Evolutionary conservation across 2,113 vertebrate species (phyloP).

Genomic region (Theristicus caerulescens): DNA sequence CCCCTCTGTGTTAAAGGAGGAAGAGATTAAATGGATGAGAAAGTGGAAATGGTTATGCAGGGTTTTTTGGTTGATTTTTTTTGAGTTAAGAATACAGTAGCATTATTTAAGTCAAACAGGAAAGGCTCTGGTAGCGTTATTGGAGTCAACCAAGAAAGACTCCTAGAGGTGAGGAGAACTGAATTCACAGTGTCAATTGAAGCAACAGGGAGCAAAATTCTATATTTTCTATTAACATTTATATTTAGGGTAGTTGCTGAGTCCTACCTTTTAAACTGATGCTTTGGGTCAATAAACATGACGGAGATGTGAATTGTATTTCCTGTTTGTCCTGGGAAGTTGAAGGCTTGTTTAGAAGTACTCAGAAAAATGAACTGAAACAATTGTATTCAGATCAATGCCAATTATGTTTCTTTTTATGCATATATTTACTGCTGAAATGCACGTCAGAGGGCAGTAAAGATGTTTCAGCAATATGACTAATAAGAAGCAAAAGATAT

Average conservation of each 20-base stretch:
- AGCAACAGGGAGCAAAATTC: not conserved
- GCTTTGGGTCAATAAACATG: not conserved
- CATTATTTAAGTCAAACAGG: not conserved
- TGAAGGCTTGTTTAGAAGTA: not conserved
- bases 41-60: not conserved
- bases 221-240: not conserved
- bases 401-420: not conserved
- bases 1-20: not conserved
- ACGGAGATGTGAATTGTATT: not conserved
- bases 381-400: not conserved
- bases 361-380: not conserved
- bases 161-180: not conserved
- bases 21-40: not conserved
- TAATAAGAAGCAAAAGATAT: not conserved
- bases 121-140: not conserved
- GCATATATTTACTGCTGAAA: not conserved
- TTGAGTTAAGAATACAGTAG: not conserved
- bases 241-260: not conserved
- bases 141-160: not conserved
- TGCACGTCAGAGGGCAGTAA: conserved; percentile 52
- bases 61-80: not conserved
- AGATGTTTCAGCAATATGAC: not conserved
- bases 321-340: not conserved
- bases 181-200: not conserved
- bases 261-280: not conserved